Evolutionary conservation across 2,888 invertebrate genomes (phyloP).

Genomic region (Amphipyra berbera): DNA sequence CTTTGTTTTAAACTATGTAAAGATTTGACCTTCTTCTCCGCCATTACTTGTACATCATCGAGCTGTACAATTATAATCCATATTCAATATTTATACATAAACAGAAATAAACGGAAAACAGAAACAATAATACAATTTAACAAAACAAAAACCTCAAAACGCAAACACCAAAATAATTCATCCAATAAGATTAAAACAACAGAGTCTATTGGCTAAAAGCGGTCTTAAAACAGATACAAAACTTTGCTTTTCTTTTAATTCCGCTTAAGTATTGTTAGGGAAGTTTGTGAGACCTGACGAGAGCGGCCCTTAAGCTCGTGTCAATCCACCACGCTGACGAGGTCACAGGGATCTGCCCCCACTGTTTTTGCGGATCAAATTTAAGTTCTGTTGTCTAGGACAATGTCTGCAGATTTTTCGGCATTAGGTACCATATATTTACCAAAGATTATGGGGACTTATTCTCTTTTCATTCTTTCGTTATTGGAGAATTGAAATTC

Average conservation of each 20-base stretch:
- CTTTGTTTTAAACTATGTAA: too few species aligned
- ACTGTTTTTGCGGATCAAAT: conserved; percentile 52
- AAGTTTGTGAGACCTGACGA: conserved; percentile 62
- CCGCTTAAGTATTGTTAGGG: conserved; percentile 65
- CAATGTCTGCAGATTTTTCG: conserved; percentile 43
- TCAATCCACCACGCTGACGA: conserved; percentile 62
- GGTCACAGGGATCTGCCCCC: conserved; percentile 55
- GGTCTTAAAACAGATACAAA: conserved; percentile 59
- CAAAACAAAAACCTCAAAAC: conserved; percentile 39
- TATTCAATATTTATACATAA: not conserved
- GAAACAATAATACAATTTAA: conserved; percentile 38
- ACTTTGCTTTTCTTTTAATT: conserved; percentile 70
- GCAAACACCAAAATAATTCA: conserved; percentile 57
- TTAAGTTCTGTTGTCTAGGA: conserved; percentile 51
- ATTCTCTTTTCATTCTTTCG: conserved; percentile 8
- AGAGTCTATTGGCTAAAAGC: conserved; percentile 53
- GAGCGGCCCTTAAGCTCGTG: conserved; percentile 61
- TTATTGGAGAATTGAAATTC: not conserved
- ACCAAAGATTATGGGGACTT: conserved; percentile 42
- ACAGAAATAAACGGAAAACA: not conserved
- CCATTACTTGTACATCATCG: too few species aligned
- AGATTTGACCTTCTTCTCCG: too few species aligned
- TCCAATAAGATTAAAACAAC: conserved; percentile 58
- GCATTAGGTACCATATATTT: conserved; percentile 34
- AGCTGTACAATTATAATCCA: too few species aligned